Evolutionary conservation across 2,797 vertebrate genomes (phyloP).

Genomic region (Dallia pectoralis): DNA sequence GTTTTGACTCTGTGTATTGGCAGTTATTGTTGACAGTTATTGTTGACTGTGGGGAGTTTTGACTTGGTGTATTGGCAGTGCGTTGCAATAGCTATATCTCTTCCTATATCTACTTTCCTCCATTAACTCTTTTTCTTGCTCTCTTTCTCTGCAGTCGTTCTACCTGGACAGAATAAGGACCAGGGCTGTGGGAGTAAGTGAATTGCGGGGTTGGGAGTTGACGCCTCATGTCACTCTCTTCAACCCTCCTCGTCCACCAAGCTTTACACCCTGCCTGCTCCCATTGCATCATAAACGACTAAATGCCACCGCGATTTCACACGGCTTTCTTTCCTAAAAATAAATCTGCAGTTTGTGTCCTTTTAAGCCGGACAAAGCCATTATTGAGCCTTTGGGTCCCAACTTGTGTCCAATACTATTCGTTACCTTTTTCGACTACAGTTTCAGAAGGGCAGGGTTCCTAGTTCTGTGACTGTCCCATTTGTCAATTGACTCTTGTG

Average conservation of each 20-base stretch:
- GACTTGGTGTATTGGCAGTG: conserved; percentile 21
- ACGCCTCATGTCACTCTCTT: not conserved
- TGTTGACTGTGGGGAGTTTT: not conserved
- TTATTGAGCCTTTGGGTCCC: not conserved
- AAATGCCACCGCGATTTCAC: conserved; percentile 8
- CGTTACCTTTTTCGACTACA: not conserved
- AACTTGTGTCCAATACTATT: not conserved
- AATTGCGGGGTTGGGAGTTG: no score
- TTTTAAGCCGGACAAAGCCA: not conserved
- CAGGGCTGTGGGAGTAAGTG: conserved; percentile 84
- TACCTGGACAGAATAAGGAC: conserved; percentile 83
- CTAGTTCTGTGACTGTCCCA: not conserved
- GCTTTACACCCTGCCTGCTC: conserved; percentile 14
- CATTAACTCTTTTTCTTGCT: conserved; percentile 3
- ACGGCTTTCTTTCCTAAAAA: not conserved
- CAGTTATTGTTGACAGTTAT: conserved; percentile 1
- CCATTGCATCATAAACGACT: conserved; percentile 1
- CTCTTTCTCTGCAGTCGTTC: conserved; percentile 75
- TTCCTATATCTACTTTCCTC: not conserved
- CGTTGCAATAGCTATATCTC: not conserved
- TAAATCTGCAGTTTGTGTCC: not conserved
- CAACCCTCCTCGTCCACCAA: not conserved
- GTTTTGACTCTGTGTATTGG: conserved; percentile 19
- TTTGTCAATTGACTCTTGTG: not conserved
- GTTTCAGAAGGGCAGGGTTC: not conserved